Evolutionary conservation across 2,113 vertebrate genomes (phyloP).

Genomic region (Leptocoma aspasia): DNA sequence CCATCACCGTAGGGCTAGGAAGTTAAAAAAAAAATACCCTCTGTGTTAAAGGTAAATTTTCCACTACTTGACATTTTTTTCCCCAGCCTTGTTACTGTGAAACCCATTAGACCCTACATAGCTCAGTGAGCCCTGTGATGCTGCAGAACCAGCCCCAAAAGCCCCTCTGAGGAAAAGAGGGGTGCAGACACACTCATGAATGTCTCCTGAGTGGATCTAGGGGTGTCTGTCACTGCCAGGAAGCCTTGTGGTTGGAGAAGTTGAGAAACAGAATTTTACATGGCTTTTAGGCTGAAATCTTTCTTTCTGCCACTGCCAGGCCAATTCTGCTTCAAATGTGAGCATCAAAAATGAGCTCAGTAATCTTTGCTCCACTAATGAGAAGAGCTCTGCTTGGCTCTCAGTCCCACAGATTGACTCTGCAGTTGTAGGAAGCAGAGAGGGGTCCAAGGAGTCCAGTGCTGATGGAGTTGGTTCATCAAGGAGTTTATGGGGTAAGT

Average conservation of each 20-base stretch:
- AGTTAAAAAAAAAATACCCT: not conserved
- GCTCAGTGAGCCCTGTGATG: not conserved
- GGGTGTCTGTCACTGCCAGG: not conserved
- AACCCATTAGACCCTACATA: accelerated
- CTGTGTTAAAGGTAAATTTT: not conserved
- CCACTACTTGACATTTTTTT: not conserved
- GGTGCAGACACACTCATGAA: accelerated
- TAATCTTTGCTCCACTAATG: not conserved
- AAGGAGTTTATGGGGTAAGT: not conserved
- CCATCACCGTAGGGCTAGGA: not conserved
- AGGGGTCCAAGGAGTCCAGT: not conserved
- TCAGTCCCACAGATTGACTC: not conserved
- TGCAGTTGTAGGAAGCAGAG: not conserved
- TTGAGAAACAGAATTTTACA: not conserved
- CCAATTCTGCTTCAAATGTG: not conserved
- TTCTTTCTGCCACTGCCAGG: not conserved
- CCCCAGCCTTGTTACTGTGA: not conserved
- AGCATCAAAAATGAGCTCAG: not conserved
- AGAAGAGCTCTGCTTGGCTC: not conserved
- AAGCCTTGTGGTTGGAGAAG: not conserved
- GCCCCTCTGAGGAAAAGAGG: not conserved
- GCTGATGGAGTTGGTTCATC: not conserved
- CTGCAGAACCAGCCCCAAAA: not conserved
- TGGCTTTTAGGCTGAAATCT: not conserved
- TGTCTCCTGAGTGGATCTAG: not conserved